Evolutionary conservation across 23 tunicate genomes (phyloP), one percentile per base, ranked within the genome.

Genomic region (Halocynthia aurantium): DNA sequence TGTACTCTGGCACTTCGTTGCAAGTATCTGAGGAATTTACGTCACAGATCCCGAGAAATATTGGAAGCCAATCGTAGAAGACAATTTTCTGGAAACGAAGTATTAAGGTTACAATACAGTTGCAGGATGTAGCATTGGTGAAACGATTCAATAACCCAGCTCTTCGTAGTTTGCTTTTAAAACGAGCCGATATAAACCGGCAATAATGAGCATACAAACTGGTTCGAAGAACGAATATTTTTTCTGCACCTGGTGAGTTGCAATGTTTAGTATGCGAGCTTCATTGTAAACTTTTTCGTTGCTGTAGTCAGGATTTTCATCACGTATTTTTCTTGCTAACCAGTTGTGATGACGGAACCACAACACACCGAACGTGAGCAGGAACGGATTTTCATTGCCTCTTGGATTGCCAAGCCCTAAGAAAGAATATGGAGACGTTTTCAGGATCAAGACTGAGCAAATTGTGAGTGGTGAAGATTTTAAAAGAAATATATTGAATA

Each of bases 301-400:
- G 17, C 74, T 40, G 81, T 84, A 91, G 19, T 74, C 77, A 8
- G 66, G 70, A 18, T 17, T 69, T 52, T 77, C 31, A 67, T 85
- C 87, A 52, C 97, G 58, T 22, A 91, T 44, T 20, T 51, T 55
- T 66, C 84, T 63, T 20, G 97, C 97, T 7, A 81, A 71, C 78
- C 82, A 91, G 69, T 91, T 91, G 70, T 91, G 97, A 62, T 91
- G 87, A 10, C 97, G 90, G 52, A 91, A 91, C 97, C 97, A 91
- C 81, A 81, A 81, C 8, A 85, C 82, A 8, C 75, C 81, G 12
- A 91, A 17, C 12, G 77, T 85, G 8, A 85, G 76, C n/a, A 85
- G 82, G 76, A 85, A 85, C 19, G 97, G 97, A 62, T 85, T 91
- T 71, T 91, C 97, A 72, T 83, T 74, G 6, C 73, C 87, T 8